Evolutionary conservation across 1,140 invertebrate species (phyloP).

Genomic region (Drosophila insularis): DNA sequence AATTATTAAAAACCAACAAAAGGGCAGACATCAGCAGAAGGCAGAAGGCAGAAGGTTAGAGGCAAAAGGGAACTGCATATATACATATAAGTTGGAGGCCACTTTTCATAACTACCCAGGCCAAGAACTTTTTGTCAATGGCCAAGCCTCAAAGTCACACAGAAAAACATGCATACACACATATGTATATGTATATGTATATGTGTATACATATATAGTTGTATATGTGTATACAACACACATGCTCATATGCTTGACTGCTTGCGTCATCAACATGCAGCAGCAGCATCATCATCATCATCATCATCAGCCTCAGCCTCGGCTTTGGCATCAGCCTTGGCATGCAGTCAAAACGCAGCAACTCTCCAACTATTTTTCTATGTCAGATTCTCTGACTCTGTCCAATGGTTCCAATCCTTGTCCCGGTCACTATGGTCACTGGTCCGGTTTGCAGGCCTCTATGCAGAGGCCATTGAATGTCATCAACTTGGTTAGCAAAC

Average conservation of each 20-base stretch:
- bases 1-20: conserved; percentile 67
- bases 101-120: conserved; percentile 69
- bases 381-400: conserved; percentile 52
- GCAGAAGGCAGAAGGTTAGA: background rate
- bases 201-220: background rate
- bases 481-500: conserved; percentile 9
- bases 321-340: conserved; percentile 63
- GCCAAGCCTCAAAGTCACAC: conserved; percentile 60
- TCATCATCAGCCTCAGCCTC: conserved; percentile 46
- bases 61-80: background rate
- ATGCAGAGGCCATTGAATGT: conserved; percentile 5
- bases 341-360: conserved; percentile 77
- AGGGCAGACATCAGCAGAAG: conserved; percentile 7
- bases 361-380: conserved; percentile 76
- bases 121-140: conserved; percentile 70
- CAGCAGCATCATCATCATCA: conserved; percentile 33
- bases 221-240: conserved; percentile 20
- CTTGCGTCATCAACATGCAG: conserved; percentile 75
- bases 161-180: conserved; percentile 44
- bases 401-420: conserved; percentile 7
- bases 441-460: conserved; percentile 2
- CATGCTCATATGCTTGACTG: conserved; percentile 46
- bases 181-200: background rate
- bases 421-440: background rate
- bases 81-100: conserved; percentile 34